Conservation (phyloP, 2,113 vertebrate species). For the Pygoscelis adeliae region DNA sequence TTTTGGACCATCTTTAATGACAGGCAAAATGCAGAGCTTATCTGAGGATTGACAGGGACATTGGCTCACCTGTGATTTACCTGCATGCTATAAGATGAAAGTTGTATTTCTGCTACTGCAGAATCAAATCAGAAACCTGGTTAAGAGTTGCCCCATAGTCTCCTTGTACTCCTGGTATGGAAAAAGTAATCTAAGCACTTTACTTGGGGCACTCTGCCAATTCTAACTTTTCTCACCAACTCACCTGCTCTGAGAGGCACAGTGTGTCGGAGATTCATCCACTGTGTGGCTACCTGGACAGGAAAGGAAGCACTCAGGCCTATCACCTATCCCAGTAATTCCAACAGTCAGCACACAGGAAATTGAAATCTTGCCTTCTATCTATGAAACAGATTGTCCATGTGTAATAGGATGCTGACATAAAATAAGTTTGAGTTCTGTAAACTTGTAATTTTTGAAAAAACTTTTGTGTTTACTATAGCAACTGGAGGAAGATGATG, state of each 20-base stretch:
- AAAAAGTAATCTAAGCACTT: neutral
- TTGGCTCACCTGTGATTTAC: neutral
- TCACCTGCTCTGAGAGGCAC: neutral
- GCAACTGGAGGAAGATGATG: neutral
- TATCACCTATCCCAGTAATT: neutral
- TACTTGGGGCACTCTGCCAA: neutral
- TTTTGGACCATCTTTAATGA: neutral
- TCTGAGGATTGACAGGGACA: neutral
- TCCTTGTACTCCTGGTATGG: neutral
- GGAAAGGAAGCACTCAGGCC: neutral
- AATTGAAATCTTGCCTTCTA: neutral
- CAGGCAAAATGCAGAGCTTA: neutral
- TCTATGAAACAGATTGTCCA: neutral
- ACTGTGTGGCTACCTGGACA: rapidly evolving
- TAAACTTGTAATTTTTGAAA: neutral
- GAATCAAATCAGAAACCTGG: neutral
- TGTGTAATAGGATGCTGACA: neutral
- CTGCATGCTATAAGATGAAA: neutral
- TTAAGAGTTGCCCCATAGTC: neutral
- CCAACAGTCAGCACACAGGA: neutral
- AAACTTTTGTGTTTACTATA: rapidly evolving
- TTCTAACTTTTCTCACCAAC: neutral
- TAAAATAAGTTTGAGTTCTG: neutral
- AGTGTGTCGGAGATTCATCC: neutral
- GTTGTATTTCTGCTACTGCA: neutral